Base-by-base conservation (phyloP, 37 sponge, comb jelly and placozoan species). In the Oopsacas minuta region DNA sequence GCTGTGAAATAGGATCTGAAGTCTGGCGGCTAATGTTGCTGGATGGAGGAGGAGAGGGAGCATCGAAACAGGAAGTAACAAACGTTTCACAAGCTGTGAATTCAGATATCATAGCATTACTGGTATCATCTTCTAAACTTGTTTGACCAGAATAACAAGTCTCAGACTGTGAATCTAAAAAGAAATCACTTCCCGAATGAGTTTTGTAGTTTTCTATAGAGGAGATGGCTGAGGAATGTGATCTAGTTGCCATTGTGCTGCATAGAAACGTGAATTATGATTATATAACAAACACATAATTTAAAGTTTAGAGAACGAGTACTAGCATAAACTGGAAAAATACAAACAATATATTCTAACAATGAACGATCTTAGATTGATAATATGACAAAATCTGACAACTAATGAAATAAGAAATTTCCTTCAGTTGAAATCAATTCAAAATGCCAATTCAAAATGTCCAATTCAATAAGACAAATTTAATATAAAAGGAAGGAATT, bases 401-500 rank as follows among this genome's bases (percentile, higher is more conserved):
- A 61, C 28, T 61, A 46, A 46, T 46, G 51, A 61, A 3, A n/a
- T 25, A n/a, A 61, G 28, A 61, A 61, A 32, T n/a, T 3, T n/a
- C 30, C 75, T 5, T 25, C 30, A 61, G 22, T n/a, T 12, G 20
- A 20, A 20, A 61, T 61, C 30, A 61, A n/a, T n/a, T n/a, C n/a
- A n/a, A n/a, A 61, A 61, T 61, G 75, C 22, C 30, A n/a, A 61
- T 61, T 61, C 30, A 61, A 61, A 61, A 61, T 61, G 51, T 46
- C 17, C 28, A 61, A 61, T 61, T 61, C 75, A 61, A 61, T 34
- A n/a, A n/a, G n/a, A 61, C 75, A 61, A 61, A n/a, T 61, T 61
- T 61, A 61, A 61, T 61, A 61, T 61, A 61, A 61, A 61, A 61
- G 7, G 22, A 61, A 61, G 75, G 75, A 61, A 61, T 61, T 61